Base-by-base conservation (phyloP, 2,113 vertebrate genomes). In the Macquaria ambigua region DNA sequence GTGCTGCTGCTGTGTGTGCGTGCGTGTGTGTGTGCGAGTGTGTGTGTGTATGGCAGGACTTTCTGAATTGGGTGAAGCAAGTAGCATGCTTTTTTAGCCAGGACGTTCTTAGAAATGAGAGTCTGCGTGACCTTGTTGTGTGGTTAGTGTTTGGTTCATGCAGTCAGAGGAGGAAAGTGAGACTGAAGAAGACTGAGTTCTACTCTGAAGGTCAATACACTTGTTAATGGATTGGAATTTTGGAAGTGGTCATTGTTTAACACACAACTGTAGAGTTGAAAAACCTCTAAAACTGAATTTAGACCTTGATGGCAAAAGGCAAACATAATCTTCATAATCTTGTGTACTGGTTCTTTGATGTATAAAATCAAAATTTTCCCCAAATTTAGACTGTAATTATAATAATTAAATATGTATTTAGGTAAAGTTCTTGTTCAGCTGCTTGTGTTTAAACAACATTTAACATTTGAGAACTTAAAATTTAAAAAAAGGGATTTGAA, bases 31-130 rank as follows among this genome's bases (percentile, higher is more conserved):
- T 52, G 71, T 66, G 85, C 43, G 71, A 59, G 79, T 52, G 48
- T 39, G 58, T 61, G 67, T 78, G 52, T 39, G 59, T 41, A 53
- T 71, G 52, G 28, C n/a, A 70, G 31, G 23, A 46, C 39, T 68
- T n/a, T 55, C n/a, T 82, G 76, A 87, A 85, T 59, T 82, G 71
- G 46, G 43, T 59, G 18, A 63, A 62, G 64, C 1, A 1, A 85
- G 61, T 62, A 25, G 7, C 61, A 46, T 53, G 56, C 18, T 74
- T 72, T 82, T 75, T 79, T 59, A n/a, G 67, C 76, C 8, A 64
- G 62, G 79, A 80, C 28, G 15, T 87, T 90, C 79, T 86, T 84
- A 41, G 68, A 87, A 90, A 90, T 81, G 72, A 84, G 58, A 59
- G 43, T 39, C 21, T 43, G 52, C 25, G 62, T 87, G 84, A 88